Base-by-base conservation (phyloP, 2,113 vertebrate genomes). In the Hoplias malabaricus region DNA sequence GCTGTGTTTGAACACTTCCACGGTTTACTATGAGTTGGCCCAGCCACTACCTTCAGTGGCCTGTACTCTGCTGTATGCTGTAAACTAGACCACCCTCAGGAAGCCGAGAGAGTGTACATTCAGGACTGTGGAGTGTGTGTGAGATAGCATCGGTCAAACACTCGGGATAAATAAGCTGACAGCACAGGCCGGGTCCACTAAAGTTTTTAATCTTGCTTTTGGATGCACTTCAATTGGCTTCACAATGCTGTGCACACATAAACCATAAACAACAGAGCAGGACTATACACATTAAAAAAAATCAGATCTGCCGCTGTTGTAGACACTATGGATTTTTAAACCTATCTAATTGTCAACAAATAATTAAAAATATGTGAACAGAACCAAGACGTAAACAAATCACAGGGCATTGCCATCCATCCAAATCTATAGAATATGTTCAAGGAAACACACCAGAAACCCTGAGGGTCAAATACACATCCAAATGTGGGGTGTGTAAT, bases 1-100 rank as follows among this genome's bases (percentile, higher is more conserved):
- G 75, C 82, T 84, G 82, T 81, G 82, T 84, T 81, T 84, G 68
- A 81, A 75, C 48, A 70, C 42, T 67, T 78, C 69, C 72, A 78
- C 66, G 79, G 82, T 84, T 84, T 84, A 84, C 71, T 54, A 23
- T 61, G 53, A 69, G 50, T 48, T 31, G 54, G 70, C 59, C 76
- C 27, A 40, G 13, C 48, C 11, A 21, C 23, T 46, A 40, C 59
- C 21, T 33, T 33, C 31, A n/a, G 3, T 36, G 4, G 2, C 59
- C n/a, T 7, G 31, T 34, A 5, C 3, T 50, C 31, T 21, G 38
- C 54, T 67, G 66, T 66, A 59, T 53, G 25, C 36, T 70, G 33
- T 54, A 75, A 78, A 71, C 29, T 5, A 62, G 77, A 75, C 76
- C 80, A 77, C 75, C 80, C 72, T 65, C 21, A 54, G 57, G 74